Base-by-base conservation (phyloP, 2,113 vertebrate species). In the Meleagris gallopavo region DNA sequence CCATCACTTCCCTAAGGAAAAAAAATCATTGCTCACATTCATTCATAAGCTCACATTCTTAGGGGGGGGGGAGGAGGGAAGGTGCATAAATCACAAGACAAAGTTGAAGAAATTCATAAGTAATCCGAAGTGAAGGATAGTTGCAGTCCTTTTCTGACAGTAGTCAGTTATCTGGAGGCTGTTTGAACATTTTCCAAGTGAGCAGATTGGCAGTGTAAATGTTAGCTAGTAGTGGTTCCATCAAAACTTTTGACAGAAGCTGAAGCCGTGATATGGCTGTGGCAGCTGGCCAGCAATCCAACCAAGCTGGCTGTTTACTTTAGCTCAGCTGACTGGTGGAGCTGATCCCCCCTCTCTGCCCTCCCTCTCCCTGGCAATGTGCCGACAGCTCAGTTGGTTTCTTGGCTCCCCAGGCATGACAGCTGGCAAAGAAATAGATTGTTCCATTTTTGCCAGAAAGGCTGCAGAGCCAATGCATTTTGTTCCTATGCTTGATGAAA, bases 371-470 rank as follows among this genome's bases (percentile, higher is more conserved):
- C 80, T 90, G 92, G 94, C 80, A 86, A 60, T 10, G 41, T 3
- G 52, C 90, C 6, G 0, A 50, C 76, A 36, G 70, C 80, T 95
- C 90, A 58, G 46, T 93, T 88, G 80, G 80, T 78, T 93, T 88
- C 86, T 94, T 93, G 88, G 95, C 94, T 94, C 76, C 57, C 55
- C 70, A 84, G 57, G 60, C 83, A 83, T 55, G 87, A 85, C 82
- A 81, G 72, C 88, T 86, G 96, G 90, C 90, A 88, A 83, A 92
- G 72, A 90, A 88, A 90, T 16, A 90, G 69, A 78, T 40, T 81
- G 92, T 57, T 92, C 67, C 80, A 43, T 84, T 93, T 93, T 93
- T 92, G 95, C 92, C 96, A 96, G 73, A 83, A 92, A 88, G 69
- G 30, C 69, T 83, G 86, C 46, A 60, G 46, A 86, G 95, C 92